Base-by-base conservation (phyloP, 2,797 vertebrate species). In the Enteromius thamalakanensis region DNA sequence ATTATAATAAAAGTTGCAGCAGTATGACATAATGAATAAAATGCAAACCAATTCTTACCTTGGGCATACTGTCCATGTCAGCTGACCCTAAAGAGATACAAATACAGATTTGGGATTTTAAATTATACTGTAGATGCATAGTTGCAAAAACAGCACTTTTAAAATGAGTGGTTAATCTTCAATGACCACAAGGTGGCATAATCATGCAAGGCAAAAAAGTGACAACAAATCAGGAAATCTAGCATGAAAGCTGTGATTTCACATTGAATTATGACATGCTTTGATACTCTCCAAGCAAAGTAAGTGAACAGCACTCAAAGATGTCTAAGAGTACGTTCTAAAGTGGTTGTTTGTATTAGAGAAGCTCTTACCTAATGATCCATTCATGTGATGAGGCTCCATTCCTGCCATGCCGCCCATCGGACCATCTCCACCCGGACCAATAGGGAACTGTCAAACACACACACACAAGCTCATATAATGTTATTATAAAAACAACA, bases 351-450 rank as follows among this genome's bases (percentile, higher is more conserved):
- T 45, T 70, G 9, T 12, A 19, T 37, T 60, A 64, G 21, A 79
- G 21, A 55, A 80, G 17, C 37, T 82, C 88, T 95, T 95, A 99
- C 98, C 98, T 97, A 99, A 95, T 80, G 98, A 99, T 92, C 98
- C 98, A 81, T 99, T 99, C 95, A 99, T 98, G 92, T 99, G 98
- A 93, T 99, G 98, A 49, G 98, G 96, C 91, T 99, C 98, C 97
- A 99, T 97, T 90, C 97, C 97, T 87, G 95, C 95, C 93, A 99
- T 94, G 86, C 96, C 96, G 69, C 97, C 97, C 94, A 99, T 96
- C 67, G 97, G 96, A 58, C 97, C 98, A 17, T 99, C 98, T 58
- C 96, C 96, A 76, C 97, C 97, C 37, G 96, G 96, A 86, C 97
- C 97, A 96, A 99, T 97, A 29, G 98, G 97, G 87, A 99, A 99